These are phyloP conservation scores for Alaudala cheleensis DNA, from an alignment of 2,113 vertebrate genomes.

Conservation along the genomic window DNA sequence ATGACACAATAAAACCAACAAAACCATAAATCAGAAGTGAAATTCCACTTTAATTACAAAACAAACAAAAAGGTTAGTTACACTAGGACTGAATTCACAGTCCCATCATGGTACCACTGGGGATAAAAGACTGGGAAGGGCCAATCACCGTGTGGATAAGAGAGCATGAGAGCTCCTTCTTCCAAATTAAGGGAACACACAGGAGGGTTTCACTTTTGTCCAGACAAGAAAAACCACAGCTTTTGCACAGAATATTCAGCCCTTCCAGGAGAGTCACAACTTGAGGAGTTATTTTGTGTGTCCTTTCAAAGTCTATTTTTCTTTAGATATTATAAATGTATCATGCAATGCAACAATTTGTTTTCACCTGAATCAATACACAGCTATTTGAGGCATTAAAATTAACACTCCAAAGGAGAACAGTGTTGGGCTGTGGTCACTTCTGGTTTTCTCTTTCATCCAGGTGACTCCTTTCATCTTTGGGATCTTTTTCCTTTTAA, in stretches of 20 bases:
- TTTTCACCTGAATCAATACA: neutral
- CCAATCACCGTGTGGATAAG: accelerated
- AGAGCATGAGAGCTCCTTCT: neutral
- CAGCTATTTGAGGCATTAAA: neutral
- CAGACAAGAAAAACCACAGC: neutral
- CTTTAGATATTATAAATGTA: neutral
- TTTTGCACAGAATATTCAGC: neutral
- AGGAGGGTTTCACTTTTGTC: neutral
- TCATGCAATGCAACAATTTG: neutral
- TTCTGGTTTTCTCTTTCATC: neutral
- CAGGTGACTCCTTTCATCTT: neutral
- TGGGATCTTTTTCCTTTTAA: neutral
- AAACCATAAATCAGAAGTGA: neutral
- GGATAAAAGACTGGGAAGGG: neutral
- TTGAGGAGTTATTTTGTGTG: neutral
- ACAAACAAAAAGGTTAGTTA: neutral
- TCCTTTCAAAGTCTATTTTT: neutral
- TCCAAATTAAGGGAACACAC: neutral
- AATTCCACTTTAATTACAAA: neutral
- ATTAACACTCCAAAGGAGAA: neutral
- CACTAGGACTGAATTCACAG: neutral
- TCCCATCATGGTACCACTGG: neutral
- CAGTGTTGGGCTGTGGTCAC: neutral
- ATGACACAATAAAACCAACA: neutral
- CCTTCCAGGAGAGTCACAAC: neutral